Evolutionary conservation across 1,140 invertebrate genomes (phyloP).

Genomic region (Drosophila grimshawi): DNA sequence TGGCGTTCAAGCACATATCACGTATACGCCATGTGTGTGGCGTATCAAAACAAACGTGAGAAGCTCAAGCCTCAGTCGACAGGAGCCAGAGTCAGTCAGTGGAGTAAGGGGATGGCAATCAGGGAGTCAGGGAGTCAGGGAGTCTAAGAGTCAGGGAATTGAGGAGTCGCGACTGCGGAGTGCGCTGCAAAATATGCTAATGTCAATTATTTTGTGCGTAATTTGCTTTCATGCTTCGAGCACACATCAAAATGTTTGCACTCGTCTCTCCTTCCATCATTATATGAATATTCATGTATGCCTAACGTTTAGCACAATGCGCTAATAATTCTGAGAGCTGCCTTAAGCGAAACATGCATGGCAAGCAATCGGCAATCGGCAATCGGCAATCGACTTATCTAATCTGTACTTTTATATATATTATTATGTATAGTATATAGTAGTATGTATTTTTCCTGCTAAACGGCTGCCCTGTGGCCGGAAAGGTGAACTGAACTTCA

Average conservation of each 20-base stretch:
- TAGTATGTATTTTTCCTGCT: slow-evolving; percentile 13
- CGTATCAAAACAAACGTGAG: slow-evolving; percentile 20
- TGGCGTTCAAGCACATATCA: slow-evolving; percentile 49
- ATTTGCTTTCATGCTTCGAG: slow-evolving; percentile 77
- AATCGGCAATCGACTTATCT: slow-evolving; percentile 54
- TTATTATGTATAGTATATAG: slow-evolving; percentile 7
- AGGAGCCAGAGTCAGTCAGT: background rate
- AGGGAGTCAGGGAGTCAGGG: background rate
- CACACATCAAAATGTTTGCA: slow-evolving; percentile 54
- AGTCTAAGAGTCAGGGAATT: background rate
- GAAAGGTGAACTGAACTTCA: slow-evolving; percentile 70
- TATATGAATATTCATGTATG: slow-evolving; percentile 70
- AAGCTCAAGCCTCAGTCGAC: slow-evolving; percentile 25
- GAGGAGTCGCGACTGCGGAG: background rate
- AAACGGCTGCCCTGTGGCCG: slow-evolving; percentile 1
- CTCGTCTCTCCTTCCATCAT: background rate
- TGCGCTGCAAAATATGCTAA: slow-evolving; percentile 70
- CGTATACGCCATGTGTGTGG: slow-evolving; percentile 65
- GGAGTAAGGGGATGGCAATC: background rate
- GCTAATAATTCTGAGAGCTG: slow-evolving; percentile 46
- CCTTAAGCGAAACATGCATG: slow-evolving; percentile 28
- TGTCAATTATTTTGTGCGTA: slow-evolving; percentile 81
- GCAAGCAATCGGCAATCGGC: slow-evolving; percentile 17
- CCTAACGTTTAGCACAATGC: slow-evolving; percentile 20
- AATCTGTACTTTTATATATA: slow-evolving; percentile 54